Base-by-base conservation (phyloP, 2,113 vertebrate species). In the Notarius lentiginosus region DNA sequence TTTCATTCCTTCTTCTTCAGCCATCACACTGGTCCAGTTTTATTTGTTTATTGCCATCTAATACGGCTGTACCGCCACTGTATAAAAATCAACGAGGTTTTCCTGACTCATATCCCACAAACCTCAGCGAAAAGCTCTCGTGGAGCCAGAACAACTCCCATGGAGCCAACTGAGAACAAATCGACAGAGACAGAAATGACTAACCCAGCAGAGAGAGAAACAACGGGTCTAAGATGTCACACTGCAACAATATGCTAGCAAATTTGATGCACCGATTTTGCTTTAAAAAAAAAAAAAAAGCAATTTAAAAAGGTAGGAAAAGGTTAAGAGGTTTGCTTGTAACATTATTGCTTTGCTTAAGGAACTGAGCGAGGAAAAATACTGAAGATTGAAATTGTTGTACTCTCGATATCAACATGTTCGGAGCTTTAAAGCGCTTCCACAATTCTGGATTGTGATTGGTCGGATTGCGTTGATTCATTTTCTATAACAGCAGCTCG, bases 131-230 rank as follows among this genome's bases (percentile, higher is more conserved):
- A 65, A 66, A 47, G 22, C 55, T 51, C 9, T 73, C 24, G 11
- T 24, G 8, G 83, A 84, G 82, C 68, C 56, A 27, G 66, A 73
- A 84, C 8, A 56, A 12, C 49, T 72, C 51, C 53, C 27, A 84
- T 51, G 82, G 82, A 72, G 65, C 75, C n/a, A 10, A 14, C 72
- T 18, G 30, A 22, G 80, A 65, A 63, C 30, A 47, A 81, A 58
- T 56, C 22, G 22, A 70, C 49, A 49, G 80, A 49, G 60, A 82
- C 41, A 27, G 61, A 34, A 55, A 79, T 55, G n/a, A 79, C 51
- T 77, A 53, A 77, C 49, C 75, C 51, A 17, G 49, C 14, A 7
- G 51, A 27, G 2, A 15, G 51, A 55, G 75, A 3, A 77, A 53
- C 49, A 27, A 3, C 1, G 6, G 75, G 22, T 77, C 49, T 0